Conservation (phyloP, 2,797 vertebrate genomes). For the Cossypha heuglini region DNA sequence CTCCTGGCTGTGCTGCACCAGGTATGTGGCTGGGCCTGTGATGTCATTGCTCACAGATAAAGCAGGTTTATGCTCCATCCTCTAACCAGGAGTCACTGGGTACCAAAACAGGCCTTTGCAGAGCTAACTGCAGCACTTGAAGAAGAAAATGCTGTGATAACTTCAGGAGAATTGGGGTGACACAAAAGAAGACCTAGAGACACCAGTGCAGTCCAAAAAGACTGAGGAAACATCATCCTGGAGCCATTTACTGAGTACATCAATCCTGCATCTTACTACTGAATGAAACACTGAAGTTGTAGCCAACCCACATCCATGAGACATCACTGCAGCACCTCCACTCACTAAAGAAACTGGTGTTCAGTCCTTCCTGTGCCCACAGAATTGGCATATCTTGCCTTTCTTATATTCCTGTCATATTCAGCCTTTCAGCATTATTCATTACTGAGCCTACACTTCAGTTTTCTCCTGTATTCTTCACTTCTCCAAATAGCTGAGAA, state of each 20-base stretch:
- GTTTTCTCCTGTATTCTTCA: not conserved
- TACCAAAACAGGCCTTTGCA: not conserved
- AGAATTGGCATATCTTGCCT: not conserved
- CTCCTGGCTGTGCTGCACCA: not conserved
- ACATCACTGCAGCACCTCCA: not conserved
- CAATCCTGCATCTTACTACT: not conserved
- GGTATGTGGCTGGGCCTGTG: not conserved
- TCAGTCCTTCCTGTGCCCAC: not conserved
- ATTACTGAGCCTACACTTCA: not conserved
- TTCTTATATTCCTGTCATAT: not conserved
- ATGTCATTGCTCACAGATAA: not conserved
- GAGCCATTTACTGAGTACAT: not conserved
- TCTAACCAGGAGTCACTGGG: not conserved
- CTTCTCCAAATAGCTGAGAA: not conserved
- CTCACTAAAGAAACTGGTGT: not conserved
- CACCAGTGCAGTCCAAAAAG: not conserved
- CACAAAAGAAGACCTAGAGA: not conserved
- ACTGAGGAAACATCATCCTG: not conserved
- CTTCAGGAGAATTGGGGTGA: not conserved
- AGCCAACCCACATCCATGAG: not conserved
- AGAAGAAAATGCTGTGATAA: not conserved
- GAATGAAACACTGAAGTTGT: not conserved
- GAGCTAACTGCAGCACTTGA: not conserved
- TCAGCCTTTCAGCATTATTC: not conserved
- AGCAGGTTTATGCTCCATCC: not conserved